phyloP scores from a whole-genome alignment of 2,113 vertebrate genomes.

The Cryptomyrus ogoouensis region DNA sequence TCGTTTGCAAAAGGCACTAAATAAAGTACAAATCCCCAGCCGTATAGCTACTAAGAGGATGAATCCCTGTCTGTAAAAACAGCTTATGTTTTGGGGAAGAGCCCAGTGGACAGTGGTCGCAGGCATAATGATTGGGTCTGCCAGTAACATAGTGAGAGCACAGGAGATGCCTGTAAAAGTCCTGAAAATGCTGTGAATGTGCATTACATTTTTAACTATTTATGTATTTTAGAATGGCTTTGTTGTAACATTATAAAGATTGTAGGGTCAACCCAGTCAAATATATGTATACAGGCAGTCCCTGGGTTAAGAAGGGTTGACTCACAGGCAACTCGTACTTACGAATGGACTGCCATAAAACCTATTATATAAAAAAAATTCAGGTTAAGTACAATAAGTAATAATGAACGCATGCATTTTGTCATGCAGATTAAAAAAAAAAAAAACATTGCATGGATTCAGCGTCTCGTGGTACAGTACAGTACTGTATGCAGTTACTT shows the following conservation, averaged over 20 bases:
- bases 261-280: not conserved
- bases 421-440: not conserved
- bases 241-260: not conserved
- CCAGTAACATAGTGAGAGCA: not conserved
- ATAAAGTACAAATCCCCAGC: slow-evolving; percentile 63
- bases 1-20: slow-evolving; percentile 69
- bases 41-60: slow-evolving; percentile 58
- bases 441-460: not conserved
- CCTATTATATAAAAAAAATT: not conserved
- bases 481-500: not conserved
- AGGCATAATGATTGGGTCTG: not conserved
- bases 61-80: slow-evolving; percentile 63
- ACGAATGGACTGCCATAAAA: not conserved
- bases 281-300: not conserved
- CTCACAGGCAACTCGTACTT: not conserved
- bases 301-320: not conserved
- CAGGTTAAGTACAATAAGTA: not conserved
- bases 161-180: not conserved
- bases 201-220: not conserved
- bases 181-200: not conserved
- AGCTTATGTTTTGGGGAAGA: slow-evolving; percentile 56
- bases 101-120: slow-evolving; percentile 31
- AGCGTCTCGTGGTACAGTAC: not conserved
- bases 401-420: not conserved
- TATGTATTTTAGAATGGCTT: not conserved